Evolutionary conservation across 2,797 vertebrate genomes (phyloP), one percentile per base, ranked within the genome.

Genomic region (Rhadinocentrus ornatus): DNA sequence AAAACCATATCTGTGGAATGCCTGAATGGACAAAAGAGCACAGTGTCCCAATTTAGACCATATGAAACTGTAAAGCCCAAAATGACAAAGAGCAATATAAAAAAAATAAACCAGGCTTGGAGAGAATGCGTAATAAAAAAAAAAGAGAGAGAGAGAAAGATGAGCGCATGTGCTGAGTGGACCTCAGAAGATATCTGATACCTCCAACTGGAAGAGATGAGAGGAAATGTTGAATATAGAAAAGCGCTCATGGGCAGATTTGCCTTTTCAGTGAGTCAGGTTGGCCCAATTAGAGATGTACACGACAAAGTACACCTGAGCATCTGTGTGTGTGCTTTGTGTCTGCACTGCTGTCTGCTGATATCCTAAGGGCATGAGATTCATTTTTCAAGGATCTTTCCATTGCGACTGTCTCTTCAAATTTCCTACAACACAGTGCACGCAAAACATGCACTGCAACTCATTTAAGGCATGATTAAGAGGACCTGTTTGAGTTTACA

Each of bases 161-260:
- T 4, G 27, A 65, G 44, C 34, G 61, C 8, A 20, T 74, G 68
- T 70, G 69, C 60, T 69, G 77, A 68, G 68, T 60, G 31, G 71
- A 83, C 71, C 73, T 78, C 16, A 8, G 67, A 86, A 69, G 82
- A 86, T 59, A 89, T 80, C 29, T 7, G 76, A 88, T 78, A 84
- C 52, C 27, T 80, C 31, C 39, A 59, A 74, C 24, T 77, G 68
- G 73, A 84, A 57, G 63, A 78, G 59, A 89, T 82, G 75, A 87
- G 77, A 86, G 76, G 71, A 87, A 86, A 84, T 71, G 66, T 66
- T 78, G 63, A 80, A 76, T 76, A 80, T 69, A 84, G 71, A 79
- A 84, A 86, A 86, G 46, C 6, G 73, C 87, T 89, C 58, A 31
- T 77, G 78, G 84, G 82, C 80, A 89, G 70, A 85, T 88, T 78